Percentiles rank a stretch among this genome's conserved stretches.
phyloP scores from a whole-genome alignment of 2,797 vertebrate genomes.

The Acipenser oxyrinchus region DNA sequence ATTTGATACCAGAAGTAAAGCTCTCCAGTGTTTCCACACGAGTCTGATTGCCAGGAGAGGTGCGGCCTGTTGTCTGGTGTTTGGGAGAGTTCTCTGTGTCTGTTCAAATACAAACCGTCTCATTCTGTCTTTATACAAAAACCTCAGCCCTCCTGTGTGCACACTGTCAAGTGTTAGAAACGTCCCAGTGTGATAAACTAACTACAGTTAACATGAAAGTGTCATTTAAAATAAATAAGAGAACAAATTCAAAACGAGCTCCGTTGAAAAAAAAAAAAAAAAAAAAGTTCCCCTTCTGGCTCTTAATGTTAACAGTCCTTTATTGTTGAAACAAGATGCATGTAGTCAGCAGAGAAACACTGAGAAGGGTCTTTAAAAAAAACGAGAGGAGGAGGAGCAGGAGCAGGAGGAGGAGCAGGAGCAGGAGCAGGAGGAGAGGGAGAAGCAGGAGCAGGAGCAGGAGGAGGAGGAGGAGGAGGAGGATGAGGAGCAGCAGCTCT shows the following conservation, averaged over 20 bases:
- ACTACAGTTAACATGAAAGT: constrained; percentile 10
- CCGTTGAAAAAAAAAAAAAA: constrained; percentile 7
- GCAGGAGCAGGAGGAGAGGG: not conserved
- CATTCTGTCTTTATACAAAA: constrained; percentile 18
- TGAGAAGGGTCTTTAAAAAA: constrained; percentile 14
- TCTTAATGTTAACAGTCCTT: not conserved
- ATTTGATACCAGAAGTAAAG: constrained; percentile 9
- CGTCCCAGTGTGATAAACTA: constrained; percentile 34
- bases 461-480: not conserved
- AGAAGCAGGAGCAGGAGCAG: not conserved
- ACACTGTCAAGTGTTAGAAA: not conserved
- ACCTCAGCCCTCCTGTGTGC: constrained; percentile 4
- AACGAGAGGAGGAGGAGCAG: not conserved
- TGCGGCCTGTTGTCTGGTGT: constrained; percentile 2
- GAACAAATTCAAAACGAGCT: constrained; percentile 5
- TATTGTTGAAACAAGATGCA: too few species aligned
- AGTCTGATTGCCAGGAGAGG: constrained; percentile 6
- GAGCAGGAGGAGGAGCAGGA: not conserved
- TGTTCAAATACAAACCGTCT: not conserved
- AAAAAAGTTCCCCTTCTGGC: constrained; percentile 10
- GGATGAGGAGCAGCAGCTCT: not conserved
- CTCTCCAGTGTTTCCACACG: constrained; percentile 5
- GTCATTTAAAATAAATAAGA: constrained; percentile 4
- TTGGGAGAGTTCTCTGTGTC: constrained; percentile 4
- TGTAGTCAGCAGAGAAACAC: too few species aligned